Base-by-base conservation (phyloP, 2,888 invertebrate genomes). In the Eilema sororculum region DNA sequence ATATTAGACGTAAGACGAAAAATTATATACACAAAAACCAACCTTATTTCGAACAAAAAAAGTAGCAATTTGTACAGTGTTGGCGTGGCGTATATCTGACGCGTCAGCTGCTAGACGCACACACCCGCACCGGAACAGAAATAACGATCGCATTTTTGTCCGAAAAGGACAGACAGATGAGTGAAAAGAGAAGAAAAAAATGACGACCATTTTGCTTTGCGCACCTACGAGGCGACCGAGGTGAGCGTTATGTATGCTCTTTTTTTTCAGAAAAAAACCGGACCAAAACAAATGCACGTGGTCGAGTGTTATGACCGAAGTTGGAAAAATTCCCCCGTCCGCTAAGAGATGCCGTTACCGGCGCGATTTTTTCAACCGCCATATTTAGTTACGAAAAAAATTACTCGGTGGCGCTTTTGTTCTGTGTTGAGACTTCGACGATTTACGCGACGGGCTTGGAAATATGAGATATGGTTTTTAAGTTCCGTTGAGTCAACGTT, bases 71-170 rank as follows among this genome's bases (percentile, higher is more conserved):
- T 28, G 81, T 69, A 8, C 37, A 71, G 59, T 68, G 63, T 65
- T 28, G 28, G 16, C 30, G 10, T 86, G 94, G 89, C 90, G 87
- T 80, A 89, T 94, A 90, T 82, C 86, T 88, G 86, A 77, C 82
- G 84, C 86, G 86, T 73, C 83, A 86, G 86, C 76, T 88, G 87
- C 87, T 87, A 86, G 88, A 95, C 95, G 91, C 95, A 95, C 95
- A 95, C 95, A 95, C 80, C 87, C 87, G 88, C 91, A 91, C 93
- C 95, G 94, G 94, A 95, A 95, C 95, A 94, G 95, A 95, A 95
- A 95, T 95, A 95, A 95, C 95, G 95, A 95, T 95, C 95, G 95
- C 94, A 93, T 95, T 95, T 95, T 95, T 95, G 95, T 91, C 94
- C 91, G 95, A 95, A 95, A 95, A 95, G 95, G 95, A 95, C 94